Evolutionary conservation across 2,797 vertebrate species (phyloP), one percentile per base, ranked within the genome.

Genomic region (Cynodonichthys magdalenae): DNA sequence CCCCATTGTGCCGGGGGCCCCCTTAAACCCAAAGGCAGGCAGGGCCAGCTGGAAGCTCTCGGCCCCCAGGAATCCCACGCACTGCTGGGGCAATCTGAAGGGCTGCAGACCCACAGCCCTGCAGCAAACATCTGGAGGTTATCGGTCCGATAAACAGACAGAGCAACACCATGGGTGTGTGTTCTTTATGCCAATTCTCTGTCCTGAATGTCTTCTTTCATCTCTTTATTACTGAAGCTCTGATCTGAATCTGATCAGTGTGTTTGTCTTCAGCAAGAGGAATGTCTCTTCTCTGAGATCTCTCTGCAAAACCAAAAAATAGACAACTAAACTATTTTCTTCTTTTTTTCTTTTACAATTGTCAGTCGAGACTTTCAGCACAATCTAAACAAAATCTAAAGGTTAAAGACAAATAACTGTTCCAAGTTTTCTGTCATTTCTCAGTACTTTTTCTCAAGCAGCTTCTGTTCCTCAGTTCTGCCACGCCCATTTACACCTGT

Each of bases 121-220:
- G 75, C 77, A 88, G 73, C 87, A 81, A 89, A 91, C 93, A 94
- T 94, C 93, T 93, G 92, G 86, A 93, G 83, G 90, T 93, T 93
- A 92, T 92, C 91, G 87, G 73, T 75, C 88, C 87, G 87, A 89
- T 84, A 89, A 90, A 87, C 82, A 82, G 75, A 81, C 82, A 73
- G 74, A 83, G 85, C 83, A 89, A 85, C 85, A 88, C 77, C 80
- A 84, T 79, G 83, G 82, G 69, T 63, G 60, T 75, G 69, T 71
- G 79, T 75, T 83, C 55, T 79, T 69, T 62, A 60, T 65, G 67
- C 59, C 45, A 52, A 63, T 71, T 70, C 54, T 73, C 48, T 74
- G 67, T 76, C 82, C 71, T 42, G 56, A n/a, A 53, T 47, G 44
- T 54, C 7, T 51, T 66, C 49, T 54, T 71, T 69, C 24, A 58